phyloP scores from a whole-genome alignment of 2,113 vertebrate species.

The Patagioenas fasciata region DNA sequence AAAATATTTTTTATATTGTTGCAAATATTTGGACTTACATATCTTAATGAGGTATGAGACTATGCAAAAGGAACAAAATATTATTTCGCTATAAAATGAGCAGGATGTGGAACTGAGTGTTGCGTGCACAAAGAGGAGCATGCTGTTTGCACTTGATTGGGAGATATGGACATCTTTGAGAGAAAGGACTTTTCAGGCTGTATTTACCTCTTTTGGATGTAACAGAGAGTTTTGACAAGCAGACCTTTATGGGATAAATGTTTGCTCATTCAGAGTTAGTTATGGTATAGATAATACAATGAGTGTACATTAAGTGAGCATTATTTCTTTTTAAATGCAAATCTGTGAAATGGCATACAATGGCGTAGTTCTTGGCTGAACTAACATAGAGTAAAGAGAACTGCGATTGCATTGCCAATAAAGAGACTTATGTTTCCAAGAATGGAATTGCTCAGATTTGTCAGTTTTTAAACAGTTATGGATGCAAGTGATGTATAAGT shows the following conservation, averaged over 20 bases:
- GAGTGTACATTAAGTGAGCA: constrained; percentile 18
- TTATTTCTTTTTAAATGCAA: constrained; percentile 41
- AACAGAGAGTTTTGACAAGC: neutral
- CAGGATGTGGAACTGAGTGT: neutral
- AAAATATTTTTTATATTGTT: neutral
- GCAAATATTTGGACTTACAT: neutral
- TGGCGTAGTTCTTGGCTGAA: constrained; percentile 33
- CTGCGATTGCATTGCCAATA: neutral
- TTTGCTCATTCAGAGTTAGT: neutral
- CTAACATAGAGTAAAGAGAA: neutral
- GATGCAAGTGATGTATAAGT: constrained; percentile 6
- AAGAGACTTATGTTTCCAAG: constrained; percentile 41
- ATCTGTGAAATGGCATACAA: neutral
- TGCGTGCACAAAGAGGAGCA: neutral
- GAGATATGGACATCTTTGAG: neutral
- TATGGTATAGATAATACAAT: neutral
- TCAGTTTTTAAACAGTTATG: constrained; percentile 30
- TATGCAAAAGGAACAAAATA: neutral
- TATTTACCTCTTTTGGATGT: neutral
- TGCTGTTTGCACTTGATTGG: neutral
- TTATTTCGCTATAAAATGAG: neutral
- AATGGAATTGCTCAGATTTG: constrained; percentile 41
- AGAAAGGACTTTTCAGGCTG: neutral
- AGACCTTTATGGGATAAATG: neutral
- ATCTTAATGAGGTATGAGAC: neutral